Evolutionary conservation across 2,888 invertebrate genomes (phyloP).

Genomic region (Xanthia icteritia): DNA sequence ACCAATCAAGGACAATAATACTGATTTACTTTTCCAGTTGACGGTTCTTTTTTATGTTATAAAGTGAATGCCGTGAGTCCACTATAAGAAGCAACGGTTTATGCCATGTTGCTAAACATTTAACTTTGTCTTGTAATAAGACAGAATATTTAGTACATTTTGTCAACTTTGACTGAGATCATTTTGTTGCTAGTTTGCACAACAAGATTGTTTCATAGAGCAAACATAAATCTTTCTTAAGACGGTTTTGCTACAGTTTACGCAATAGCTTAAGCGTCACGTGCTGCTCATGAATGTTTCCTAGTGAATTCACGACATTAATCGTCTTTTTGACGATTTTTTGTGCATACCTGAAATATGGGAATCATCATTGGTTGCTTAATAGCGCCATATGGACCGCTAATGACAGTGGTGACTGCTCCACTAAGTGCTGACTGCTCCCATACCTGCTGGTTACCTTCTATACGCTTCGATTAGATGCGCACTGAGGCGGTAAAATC

Average conservation of each 20-base stretch:
- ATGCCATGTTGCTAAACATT: background rate
- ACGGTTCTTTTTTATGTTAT: background rate
- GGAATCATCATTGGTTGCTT: background rate
- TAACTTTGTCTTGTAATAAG: background rate
- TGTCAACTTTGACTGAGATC: background rate
- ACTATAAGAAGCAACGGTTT: background rate
- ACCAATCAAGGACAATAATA: background rate
- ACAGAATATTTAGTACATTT: background rate
- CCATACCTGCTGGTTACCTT: background rate
- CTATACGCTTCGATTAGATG: background rate
- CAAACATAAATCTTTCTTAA: background rate
- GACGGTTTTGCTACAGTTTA: background rate
- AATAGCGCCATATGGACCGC: background rate
- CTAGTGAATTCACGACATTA: background rate
- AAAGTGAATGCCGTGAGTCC: background rate
- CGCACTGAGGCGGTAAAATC: background rate
- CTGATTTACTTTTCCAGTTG: background rate
- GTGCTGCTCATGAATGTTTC: background rate
- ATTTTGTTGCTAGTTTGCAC: background rate
- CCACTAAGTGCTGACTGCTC: background rate
- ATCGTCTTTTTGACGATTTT: no score
- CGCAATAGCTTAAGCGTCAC: background rate
- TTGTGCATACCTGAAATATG: background rate
- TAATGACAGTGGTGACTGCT: background rate
- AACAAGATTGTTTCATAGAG: background rate